These are phyloP conservation scores for Rachycentron canadum DNA, from an alignment of 2,797 vertebrate genomes.

Conservation along the genomic window DNA sequence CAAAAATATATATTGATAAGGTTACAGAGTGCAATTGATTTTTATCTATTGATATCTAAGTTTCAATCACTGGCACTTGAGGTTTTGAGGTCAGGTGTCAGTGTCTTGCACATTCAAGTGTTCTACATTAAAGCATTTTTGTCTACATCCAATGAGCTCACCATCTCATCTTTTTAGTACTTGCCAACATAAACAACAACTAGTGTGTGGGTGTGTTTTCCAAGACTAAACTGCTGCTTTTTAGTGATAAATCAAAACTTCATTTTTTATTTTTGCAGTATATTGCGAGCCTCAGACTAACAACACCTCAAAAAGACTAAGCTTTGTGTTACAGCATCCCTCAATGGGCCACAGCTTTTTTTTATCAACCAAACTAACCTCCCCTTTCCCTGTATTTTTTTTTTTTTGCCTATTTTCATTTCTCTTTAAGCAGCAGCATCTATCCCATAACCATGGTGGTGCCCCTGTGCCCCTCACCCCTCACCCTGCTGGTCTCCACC, in stretches of 20 bases:
- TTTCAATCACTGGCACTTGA: conserved; percentile 28
- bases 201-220: neutral
- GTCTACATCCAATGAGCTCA: neutral
- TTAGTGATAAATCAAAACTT: neutral
- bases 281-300: neutral
- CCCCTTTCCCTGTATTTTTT: neutral
- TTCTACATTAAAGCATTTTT: neutral
- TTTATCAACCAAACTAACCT: conserved; percentile 12
- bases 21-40: conserved; percentile 72
- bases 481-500: conserved; percentile 94
- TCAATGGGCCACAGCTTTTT: neutral
- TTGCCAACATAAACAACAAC: neutral
- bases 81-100: conserved; percentile 25
- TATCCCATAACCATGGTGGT: conserved; percentile 93
- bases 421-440: conserved; percentile 89
- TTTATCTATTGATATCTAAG: conserved; percentile 35
- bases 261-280: neutral
- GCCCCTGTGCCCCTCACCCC: conserved; percentile 94
- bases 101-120: conserved; percentile 20
- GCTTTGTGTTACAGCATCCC: neutral
- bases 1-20: conserved; percentile 74
- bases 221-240: neutral
- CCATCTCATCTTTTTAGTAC: neutral
- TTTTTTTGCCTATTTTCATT: neutral
- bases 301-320: neutral